Evolutionary conservation across 2,113 vertebrate genomes (phyloP).

Genomic region (Campylomormyrus numenius): DNA sequence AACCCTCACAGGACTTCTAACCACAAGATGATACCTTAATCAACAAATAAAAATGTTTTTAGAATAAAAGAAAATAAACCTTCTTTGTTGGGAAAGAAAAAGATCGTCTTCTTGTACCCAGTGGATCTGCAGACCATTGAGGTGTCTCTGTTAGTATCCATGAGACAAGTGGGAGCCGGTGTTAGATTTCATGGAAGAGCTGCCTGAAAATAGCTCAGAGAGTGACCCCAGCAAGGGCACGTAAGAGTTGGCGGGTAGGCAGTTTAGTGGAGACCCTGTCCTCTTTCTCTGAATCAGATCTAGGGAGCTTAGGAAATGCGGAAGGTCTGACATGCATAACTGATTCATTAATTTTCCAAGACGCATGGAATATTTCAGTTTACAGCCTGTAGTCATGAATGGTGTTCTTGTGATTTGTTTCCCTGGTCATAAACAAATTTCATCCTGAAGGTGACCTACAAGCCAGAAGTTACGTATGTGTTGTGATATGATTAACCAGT

Average conservation of each 20-base stretch:
- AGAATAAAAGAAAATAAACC: background rate
- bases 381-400: background rate
- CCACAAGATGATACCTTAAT: background rate
- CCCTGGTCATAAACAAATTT: background rate
- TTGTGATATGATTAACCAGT: background rate
- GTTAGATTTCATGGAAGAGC: constrained; percentile 2
- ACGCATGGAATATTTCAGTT: background rate
- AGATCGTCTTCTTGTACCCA: background rate
- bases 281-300: background rate
- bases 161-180: background rate
- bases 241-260: background rate
- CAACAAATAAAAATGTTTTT: background rate
- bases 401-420: background rate
- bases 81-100: background rate
- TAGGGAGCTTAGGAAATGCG: background rate
- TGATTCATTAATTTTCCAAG: background rate
- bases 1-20: background rate
- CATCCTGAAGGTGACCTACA: background rate
- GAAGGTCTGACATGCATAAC: background rate
- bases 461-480: background rate
- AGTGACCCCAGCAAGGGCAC: background rate
- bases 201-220: constrained; percentile 18
- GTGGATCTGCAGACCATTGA: background rate
- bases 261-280: background rate
- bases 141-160: background rate